A percentile compares a stretch with the other conserved stretches of the same genome.
phyloP scores from a whole-genome alignment of 1,140 invertebrate genomes.

The Panonychus citri region DNA sequence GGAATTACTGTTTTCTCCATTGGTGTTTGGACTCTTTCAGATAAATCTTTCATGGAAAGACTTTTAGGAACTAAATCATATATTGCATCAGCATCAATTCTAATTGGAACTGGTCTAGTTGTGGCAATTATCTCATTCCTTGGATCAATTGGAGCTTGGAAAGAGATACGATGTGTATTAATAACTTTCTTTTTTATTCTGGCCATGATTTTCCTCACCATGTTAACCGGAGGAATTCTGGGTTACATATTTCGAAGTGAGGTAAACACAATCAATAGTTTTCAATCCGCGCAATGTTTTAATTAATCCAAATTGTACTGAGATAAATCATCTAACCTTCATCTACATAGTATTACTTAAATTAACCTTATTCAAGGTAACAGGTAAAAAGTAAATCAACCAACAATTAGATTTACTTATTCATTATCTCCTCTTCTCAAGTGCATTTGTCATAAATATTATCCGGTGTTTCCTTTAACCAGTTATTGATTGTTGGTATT shows the following conservation, averaged over 20 bases:
- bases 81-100: slow-evolving; percentile 39
- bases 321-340: too few relatives aligned
- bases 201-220: slow-evolving; percentile 58
- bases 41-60: slow-evolving; percentile 54
- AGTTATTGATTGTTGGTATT: too few relatives aligned
- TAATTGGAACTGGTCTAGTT: slow-evolving; percentile 48
- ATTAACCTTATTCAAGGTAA: too few relatives aligned
- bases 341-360: too few relatives aligned
- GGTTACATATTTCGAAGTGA: slow-evolving; percentile 54
- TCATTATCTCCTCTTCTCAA: too few relatives aligned
- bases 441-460: too few relatives aligned
- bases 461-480: too few relatives aligned
- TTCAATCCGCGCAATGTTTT: not conserved
- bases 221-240: slow-evolving; percentile 54
- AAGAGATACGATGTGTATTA: slow-evolving; percentile 56
- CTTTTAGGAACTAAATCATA: slow-evolving; percentile 27
- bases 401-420: too few relatives aligned
- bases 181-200: slow-evolving; percentile 65
- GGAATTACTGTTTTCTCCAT: slow-evolving; percentile 46
- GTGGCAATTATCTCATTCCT: slow-evolving; percentile 53
- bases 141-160: slow-evolving; percentile 58
- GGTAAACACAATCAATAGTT: slow-evolving; percentile 13
- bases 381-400: too few relatives aligned
- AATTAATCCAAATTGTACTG: too few relatives aligned
- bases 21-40: slow-evolving; percentile 52